A percentile compares a stretch with the other conserved stretches of the same genome.
Conservation (phyloP, 2,797 vertebrate genomes). For the Lutra lutra region DNA sequence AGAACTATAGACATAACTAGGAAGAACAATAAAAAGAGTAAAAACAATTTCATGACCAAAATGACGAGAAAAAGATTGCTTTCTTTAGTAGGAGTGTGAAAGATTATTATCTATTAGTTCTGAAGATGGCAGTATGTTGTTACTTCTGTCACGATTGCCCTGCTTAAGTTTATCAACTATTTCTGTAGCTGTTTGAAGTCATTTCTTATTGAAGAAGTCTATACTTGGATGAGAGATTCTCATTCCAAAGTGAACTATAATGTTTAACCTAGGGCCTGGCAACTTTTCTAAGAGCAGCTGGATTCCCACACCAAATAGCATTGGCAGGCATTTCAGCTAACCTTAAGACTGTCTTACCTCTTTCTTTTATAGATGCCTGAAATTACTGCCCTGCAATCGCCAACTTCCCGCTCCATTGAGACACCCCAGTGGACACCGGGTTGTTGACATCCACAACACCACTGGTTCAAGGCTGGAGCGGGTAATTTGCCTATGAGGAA, state of each 20-base stretch:
- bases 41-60: slow-evolving; percentile 39
- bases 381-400: slow-evolving; percentile 90
- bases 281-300: slow-evolving; percentile 85
- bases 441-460: slow-evolving; percentile 89
- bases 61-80: slow-evolving; percentile 68
- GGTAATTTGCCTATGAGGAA: slow-evolving; percentile 91
- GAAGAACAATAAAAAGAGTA: slow-evolving; percentile 10
- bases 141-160: background rate
- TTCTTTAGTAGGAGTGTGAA: slow-evolving; percentile 46
- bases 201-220: slow-evolving; percentile 61
- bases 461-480: slow-evolving; percentile 88
- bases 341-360: slow-evolving; percentile 91
- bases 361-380: slow-evolving; percentile 90
- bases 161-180: slow-evolving; percentile 44
- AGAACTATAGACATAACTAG: slow-evolving; percentile 26
- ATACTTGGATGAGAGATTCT: slow-evolving; percentile 45
- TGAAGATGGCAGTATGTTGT: slow-evolving; percentile 30
- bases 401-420: slow-evolving; percentile 90
- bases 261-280: slow-evolving; percentile 75
- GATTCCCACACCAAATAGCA: slow-evolving; percentile 84
- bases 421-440: slow-evolving; percentile 88
- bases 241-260: slow-evolving; percentile 52
- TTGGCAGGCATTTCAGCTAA: slow-evolving; percentile 90
- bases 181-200: slow-evolving; percentile 42
- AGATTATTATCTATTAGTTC: slow-evolving; percentile 44